A percentile compares a stretch with the other conserved stretches of the same genome.
These are phyloP conservation scores for Cryptus armator DNA, from an alignment of 2,888 invertebrate genomes.

Conservation along the genomic window DNA sequence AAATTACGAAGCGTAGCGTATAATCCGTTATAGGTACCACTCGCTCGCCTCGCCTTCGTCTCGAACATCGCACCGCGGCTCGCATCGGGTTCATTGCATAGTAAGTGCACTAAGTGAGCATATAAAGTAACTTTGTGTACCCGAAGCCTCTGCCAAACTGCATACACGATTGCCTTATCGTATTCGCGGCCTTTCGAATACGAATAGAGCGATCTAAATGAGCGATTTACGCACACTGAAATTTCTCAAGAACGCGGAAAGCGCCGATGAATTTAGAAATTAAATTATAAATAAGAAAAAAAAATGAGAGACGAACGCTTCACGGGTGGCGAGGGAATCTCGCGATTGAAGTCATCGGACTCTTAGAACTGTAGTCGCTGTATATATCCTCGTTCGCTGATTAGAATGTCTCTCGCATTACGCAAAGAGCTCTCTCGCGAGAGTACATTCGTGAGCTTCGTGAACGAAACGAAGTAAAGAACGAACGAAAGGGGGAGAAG, in stretches of 20 bases:
- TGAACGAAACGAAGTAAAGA: slow-evolving; percentile 43
- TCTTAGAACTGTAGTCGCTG: not conserved
- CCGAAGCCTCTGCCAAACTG: slow-evolving; percentile 28
- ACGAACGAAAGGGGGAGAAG: slow-evolving; percentile 10
- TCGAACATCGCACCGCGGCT: slow-evolving; percentile 52
- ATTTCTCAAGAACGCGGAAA: not conserved
- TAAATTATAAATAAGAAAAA: not conserved
- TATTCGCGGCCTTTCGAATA: slow-evolving; percentile 22
- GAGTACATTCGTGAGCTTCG: slow-evolving; percentile 56
- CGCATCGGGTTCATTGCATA: slow-evolving; percentile 59
- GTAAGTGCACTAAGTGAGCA: slow-evolving; percentile 42
- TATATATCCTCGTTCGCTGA: slow-evolving; percentile 41
- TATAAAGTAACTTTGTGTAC: slow-evolving; percentile 17
- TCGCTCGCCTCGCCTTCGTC: slow-evolving; percentile 54
- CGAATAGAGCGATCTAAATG: slow-evolving; percentile 10
- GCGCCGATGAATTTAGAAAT: not conserved
- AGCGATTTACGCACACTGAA: not conserved
- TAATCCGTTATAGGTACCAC: slow-evolving; percentile 61
- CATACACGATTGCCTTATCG: slow-evolving; percentile 47
- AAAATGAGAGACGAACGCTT: not conserved
- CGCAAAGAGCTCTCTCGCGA: slow-evolving; percentile 55
- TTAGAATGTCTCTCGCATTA: slow-evolving; percentile 67
- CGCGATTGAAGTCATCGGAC: slow-evolving; percentile 59
- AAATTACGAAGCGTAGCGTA: slow-evolving; percentile 61
- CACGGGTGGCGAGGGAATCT: not conserved